Evolutionary conservation across 2,888 invertebrate genomes (phyloP).

Genomic region (Vanessa cardui): DNA sequence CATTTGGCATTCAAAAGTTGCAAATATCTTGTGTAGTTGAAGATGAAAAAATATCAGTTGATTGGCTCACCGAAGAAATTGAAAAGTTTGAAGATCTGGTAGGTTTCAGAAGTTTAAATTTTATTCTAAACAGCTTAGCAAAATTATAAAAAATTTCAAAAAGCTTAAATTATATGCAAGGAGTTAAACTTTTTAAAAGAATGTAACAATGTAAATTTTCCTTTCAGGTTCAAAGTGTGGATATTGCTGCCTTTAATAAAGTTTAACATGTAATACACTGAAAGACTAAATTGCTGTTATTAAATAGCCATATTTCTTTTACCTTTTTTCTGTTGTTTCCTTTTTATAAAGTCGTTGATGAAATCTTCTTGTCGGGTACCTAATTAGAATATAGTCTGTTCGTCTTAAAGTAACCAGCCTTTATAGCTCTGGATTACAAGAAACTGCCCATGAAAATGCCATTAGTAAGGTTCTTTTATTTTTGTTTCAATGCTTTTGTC

Average conservation of each 20-base stretch:
- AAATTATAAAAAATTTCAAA: no score
- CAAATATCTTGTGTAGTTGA: slow-evolving; percentile 96
- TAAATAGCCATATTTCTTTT: slow-evolving; percentile 17
- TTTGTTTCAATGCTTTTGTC: no score
- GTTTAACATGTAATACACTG: slow-evolving; percentile 49
- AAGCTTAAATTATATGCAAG: no score
- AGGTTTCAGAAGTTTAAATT: slow-evolving; percentile 53
- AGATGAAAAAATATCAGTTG: slow-evolving; percentile 97
- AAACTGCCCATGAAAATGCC: no score
- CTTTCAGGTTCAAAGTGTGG: slow-evolving; percentile 92
- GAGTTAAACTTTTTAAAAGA: neutral
- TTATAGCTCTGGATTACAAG: no score
- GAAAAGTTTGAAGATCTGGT: slow-evolving; percentile 92
- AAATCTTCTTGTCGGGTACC: no score
- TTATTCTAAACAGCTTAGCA: no score
- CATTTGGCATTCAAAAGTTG: slow-evolving; percentile 95
- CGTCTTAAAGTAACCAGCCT: no score
- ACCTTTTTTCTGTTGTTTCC: neutral
- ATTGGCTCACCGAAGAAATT: slow-evolving; percentile 93
- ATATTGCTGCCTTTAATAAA: slow-evolving; percentile 98
- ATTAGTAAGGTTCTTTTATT: no score
- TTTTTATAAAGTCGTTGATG: no score
- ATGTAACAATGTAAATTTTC: slow-evolving; percentile 27
- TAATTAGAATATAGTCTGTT: no score
- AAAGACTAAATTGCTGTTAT: slow-evolving; percentile 15